Evolutionary conservation across 2,888 invertebrate genomes (phyloP), one percentile per base, ranked within the genome.

Genomic region (Tipula confusa): DNA sequence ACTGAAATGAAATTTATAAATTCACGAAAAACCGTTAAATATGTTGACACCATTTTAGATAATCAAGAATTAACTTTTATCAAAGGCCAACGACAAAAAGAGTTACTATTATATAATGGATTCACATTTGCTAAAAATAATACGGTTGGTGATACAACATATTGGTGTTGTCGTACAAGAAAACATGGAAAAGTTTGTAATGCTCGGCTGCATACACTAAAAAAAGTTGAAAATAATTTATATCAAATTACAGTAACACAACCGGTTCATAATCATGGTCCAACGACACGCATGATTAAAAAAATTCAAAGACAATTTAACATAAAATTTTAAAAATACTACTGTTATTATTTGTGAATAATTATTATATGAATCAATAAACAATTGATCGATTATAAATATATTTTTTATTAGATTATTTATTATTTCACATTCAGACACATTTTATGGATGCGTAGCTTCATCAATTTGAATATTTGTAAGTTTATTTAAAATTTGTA

Each of bases 141-240:
- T 84, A 85, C 86, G 1, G 86, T 87, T 48, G 88, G 87, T 2
- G 84, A 86, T 1, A 88, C 88, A 0, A 88, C 86, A 1, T 90
- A 90, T 84, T 90, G 89, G 90, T 88, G 88, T 85, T 90, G 90
- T 83, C 88, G 89, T 1, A 87, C 86, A 83, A 87, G 89, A 0
- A 87, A 88, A 43, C 84, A 83, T 1, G 88, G 81, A 9, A 80
- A 29, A 29, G 80, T 80, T 15, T 85, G 89, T 1, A 85, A 85
- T 15, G 86, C 87, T 9, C 86, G 88, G 0, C 89, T 89, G 84
- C 87, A 86, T 29, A 89, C 89, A 0, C 15, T 86, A 88, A 2
- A 86, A 89, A 5, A 87, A 80, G 80, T 80, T 13, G 88, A 18
- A 89, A 88, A 28, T 79, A 88, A 88, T 9, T 85, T 86, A 4